phyloP scores from a whole-genome alignment of 2,113 vertebrate genomes.

The Taurulus bubalis region DNA sequence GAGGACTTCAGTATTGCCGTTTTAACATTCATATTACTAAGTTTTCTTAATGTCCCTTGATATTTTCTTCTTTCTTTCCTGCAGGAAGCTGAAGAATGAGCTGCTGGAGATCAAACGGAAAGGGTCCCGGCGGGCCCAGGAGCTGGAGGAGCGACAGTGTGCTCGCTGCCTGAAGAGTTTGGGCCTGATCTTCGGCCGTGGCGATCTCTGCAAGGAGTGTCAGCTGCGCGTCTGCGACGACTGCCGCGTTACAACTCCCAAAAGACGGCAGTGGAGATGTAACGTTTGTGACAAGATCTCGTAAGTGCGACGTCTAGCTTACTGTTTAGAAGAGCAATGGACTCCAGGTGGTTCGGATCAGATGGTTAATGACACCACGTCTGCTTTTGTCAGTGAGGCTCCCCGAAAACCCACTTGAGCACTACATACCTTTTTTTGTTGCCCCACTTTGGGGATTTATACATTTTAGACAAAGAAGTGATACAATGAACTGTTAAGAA shows the following conservation, averaged over 20 bases:
- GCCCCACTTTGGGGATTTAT: background rate
- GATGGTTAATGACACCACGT: conserved; percentile 41
- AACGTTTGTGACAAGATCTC: conserved; percentile 90
- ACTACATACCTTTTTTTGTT: background rate
- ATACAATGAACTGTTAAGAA: background rate
- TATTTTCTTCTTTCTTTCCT: background rate
- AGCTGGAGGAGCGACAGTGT: conserved; percentile 86
- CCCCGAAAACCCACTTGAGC: background rate
- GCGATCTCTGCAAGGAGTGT: conserved; percentile 88
- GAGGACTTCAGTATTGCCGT: conserved; percentile 47
- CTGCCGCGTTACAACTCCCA: conserved; percentile 79
- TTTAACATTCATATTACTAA: background rate
- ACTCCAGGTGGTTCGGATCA: conserved; percentile 39
- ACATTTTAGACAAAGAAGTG: background rate
- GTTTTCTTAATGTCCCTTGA: background rate
- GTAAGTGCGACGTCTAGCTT: conserved; percentile 84
- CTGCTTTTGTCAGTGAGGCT: conserved; percentile 11
- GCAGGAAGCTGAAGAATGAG: conserved; percentile 95
- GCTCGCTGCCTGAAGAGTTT: conserved; percentile 88
- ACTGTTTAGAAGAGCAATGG: background rate
- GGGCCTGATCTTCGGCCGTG: conserved; percentile 92
- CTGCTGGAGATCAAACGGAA: conserved; percentile 91
- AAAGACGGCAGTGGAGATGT: conserved; percentile 87
- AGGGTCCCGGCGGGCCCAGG: conserved; percentile 82
- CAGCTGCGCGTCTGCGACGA: conserved; percentile 86